Base-by-base conservation (phyloP, 2,113 vertebrate genomes). In the Crocuta crocuta region DNA sequence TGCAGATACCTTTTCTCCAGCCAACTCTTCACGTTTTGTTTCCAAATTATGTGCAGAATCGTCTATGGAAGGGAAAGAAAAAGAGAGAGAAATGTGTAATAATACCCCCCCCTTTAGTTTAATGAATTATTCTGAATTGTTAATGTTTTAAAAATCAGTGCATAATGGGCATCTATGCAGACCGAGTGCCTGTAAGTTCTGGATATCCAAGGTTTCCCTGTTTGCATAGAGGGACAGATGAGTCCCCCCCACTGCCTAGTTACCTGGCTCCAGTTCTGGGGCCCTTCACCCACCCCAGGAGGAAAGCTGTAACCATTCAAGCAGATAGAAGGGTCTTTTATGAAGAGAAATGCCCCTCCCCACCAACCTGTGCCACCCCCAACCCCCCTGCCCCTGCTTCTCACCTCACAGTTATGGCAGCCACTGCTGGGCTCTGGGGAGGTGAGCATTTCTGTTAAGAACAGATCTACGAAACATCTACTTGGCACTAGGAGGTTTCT, bases 311-410 rank as follows among this genome's bases (percentile, higher is more conserved):
- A n/a, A n/a, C 43, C 9, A 10, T 7, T 80, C 7, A 26, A 21
- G 35, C 78, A 95, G 71, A 90, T 73, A 90, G 88, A 81, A 73
- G 21, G 39, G 50, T 33, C 78, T 89, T 88, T 85, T 28, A 81
- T 78, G 53, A 82, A 83, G 33, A 79, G 89, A 87, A 48, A 65
- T 11, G 28, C 33, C 31, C 65, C 73, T 79, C 55, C 13, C 12
- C 10, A 8, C 12, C 9, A 35, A 86, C 13, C 79, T 50, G 11
- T 33, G 50, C 58, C 58, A 8, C 58, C 55, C 55, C 55, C 45
- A 48, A 9, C 5, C 24, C 5, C 24, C 15, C 19, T 31, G 19
- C 13, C 16, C 31, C 28, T 23, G 53, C 39, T 26, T 55, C 43
- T 55, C 61, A 58, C 81, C 39, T 89, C 93, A 28, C 15, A 33